Conservation (phyloP, 2,797 vertebrate genomes). For the Aplochiton taeniatus region DNA sequence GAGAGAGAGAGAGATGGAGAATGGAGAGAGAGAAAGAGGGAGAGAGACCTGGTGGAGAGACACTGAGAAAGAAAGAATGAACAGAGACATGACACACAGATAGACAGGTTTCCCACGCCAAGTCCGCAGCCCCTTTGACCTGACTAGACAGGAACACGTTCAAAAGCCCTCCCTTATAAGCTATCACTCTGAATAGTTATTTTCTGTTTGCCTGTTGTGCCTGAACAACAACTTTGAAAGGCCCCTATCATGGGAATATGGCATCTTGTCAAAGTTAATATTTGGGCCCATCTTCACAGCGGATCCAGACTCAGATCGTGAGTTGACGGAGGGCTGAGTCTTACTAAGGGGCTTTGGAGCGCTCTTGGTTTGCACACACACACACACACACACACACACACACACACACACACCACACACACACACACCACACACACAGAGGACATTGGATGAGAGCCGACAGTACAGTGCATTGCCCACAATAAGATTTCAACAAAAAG, state of each 20-base stretch:
- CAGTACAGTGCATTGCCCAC: background rate
- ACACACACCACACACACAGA: conserved; percentile 6
- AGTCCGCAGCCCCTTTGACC: conserved; percentile 45
- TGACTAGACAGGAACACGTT: background rate
- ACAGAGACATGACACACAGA: conserved; percentile 25
- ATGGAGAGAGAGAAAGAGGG: background rate
- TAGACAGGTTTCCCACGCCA: conserved; percentile 13
- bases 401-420: conserved; percentile 36
- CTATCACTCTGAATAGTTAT: too few relatives aligned
- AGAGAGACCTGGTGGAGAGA: conserved; percentile 11
- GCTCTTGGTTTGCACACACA: conserved; percentile 37
- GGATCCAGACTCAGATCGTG: too few relatives aligned
- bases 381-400: conserved; percentile 26
- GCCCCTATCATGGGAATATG: too few relatives aligned
- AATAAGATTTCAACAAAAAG: conserved; percentile 11
- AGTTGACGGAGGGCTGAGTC: too few relatives aligned
- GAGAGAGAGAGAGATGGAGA: conserved; percentile 13
- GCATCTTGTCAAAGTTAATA: too few relatives aligned
- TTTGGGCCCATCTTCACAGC: too few relatives aligned
- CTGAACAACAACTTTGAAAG: too few relatives aligned
- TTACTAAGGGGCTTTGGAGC: conserved; percentile 49
- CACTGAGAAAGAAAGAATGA: conserved; percentile 20
- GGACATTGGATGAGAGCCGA: background rate
- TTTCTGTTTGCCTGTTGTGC: too few relatives aligned
- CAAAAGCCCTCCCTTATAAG: too few relatives aligned